These are phyloP conservation scores for Stictocephala bisonia DNA, from an alignment of 2,888 invertebrate species.

Conservation along the genomic window DNA sequence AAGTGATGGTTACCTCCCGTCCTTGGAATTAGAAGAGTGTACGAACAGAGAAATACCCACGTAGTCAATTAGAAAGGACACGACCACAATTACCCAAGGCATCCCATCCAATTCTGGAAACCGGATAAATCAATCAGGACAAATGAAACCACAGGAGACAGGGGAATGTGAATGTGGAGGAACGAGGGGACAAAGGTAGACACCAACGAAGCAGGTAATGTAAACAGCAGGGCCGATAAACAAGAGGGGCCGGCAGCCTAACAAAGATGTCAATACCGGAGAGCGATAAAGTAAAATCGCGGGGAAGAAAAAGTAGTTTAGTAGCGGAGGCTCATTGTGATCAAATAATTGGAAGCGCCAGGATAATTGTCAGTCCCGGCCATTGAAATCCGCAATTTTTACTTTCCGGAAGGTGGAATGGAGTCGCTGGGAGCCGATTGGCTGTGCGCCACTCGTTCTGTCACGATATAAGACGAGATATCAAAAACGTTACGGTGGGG, in stretches of 20 bases:
- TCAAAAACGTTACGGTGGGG: slow-evolving; percentile 43
- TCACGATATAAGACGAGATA: slow-evolving; percentile 39
- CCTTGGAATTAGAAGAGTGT: too few species aligned
- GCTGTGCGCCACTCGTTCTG: slow-evolving; percentile 34
- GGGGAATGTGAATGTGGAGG: too few species aligned
- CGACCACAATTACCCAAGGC: background rate
- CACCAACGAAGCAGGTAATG: slow-evolving; percentile 20
- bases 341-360: slow-evolving; percentile 46
- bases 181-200: slow-evolving; percentile 14
- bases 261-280: slow-evolving; percentile 49
- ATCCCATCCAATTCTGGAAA: too few species aligned
- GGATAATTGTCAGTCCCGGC: slow-evolving; percentile 49
- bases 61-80: slow-evolving; percentile 22
- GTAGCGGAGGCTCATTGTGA: slow-evolving; percentile 42
- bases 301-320: slow-evolving; percentile 46
- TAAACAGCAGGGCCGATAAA: slow-evolving; percentile 16
- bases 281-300: slow-evolving; percentile 33
- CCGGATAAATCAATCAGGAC: slow-evolving; percentile 32
- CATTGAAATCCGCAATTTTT: slow-evolving; percentile 46
- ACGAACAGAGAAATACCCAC: too few species aligned
- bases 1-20: too few species aligned
- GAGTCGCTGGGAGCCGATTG: slow-evolving; percentile 48
- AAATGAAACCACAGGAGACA: slow-evolving; percentile 21
- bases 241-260: slow-evolving; percentile 27
- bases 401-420: slow-evolving; percentile 44